Conservation (phyloP, 2,888 invertebrate species). For the Automeris io region DNA sequence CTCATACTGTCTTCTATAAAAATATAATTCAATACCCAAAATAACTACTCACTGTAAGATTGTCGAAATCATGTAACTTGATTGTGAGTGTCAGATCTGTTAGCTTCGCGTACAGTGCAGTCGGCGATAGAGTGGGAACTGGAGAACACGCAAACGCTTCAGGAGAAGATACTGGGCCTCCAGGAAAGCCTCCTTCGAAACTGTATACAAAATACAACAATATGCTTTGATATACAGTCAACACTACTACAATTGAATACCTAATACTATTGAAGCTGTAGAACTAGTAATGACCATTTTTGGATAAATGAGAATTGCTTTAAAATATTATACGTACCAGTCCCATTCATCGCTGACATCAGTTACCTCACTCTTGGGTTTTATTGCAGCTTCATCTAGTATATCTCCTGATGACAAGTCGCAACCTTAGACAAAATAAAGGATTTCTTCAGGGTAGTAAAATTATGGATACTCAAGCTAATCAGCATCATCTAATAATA, state of each 20-base stretch:
- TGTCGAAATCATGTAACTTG: slow-evolving; percentile 79
- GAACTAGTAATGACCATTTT: too few relatives aligned
- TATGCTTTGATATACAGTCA: too few relatives aligned
- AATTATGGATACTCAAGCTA: too few relatives aligned
- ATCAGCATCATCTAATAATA: too few relatives aligned
- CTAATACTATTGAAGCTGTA: too few relatives aligned
- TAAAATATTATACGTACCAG: slow-evolving; percentile 38
- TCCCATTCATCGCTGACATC: slow-evolving; percentile 65
- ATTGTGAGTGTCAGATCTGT: slow-evolving; percentile 82
- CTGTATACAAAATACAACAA: slow-evolving; percentile 16
- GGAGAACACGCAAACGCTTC: slow-evolving; percentile 24
- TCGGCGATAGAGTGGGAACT: slow-evolving; percentile 53
- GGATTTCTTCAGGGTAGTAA: too few relatives aligned
- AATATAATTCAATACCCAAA: not conserved
- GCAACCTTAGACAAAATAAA: slow-evolving; percentile 50
- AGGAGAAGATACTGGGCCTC: slow-evolving; percentile 46
- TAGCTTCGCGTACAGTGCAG: slow-evolving; percentile 78
- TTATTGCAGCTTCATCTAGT: slow-evolving; percentile 40
- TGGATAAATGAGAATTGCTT: too few relatives aligned
- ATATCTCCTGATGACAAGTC: slow-evolving; percentile 57
- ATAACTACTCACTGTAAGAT: slow-evolving; percentile 60
- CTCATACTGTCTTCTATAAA: not conserved
- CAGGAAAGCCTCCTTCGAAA: slow-evolving; percentile 72
- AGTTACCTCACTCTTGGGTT: slow-evolving; percentile 38
- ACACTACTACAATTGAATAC: too few relatives aligned